These are phyloP conservation scores for Paelopatides confundens DNA, from an alignment of 53 echinoderm and acorn worm species.

Conservation along the genomic window DNA sequence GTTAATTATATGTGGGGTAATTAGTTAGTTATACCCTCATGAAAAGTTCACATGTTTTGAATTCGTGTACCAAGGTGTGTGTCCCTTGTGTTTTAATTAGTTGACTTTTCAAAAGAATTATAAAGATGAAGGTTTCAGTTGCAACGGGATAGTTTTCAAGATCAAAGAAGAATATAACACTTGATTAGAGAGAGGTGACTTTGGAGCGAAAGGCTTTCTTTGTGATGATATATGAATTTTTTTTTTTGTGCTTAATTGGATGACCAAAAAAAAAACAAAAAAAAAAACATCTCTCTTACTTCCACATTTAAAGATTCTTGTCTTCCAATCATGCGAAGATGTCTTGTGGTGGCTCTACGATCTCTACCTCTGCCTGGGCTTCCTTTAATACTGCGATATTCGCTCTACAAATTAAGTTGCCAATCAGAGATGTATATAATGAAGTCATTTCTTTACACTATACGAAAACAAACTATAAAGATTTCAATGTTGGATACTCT, in stretches of 20 bases:
- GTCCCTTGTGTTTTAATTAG: background rate
- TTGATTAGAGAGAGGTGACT: background rate
- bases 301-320: slow-evolving; percentile 10
- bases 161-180: too few species aligned
- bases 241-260: background rate
- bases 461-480: too few species aligned
- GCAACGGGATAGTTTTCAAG: too few species aligned
- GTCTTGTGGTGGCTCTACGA: background rate
- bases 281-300: background rate
- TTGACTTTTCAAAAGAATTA: background rate
- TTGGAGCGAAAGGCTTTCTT: background rate
- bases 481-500: too few species aligned
- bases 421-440: background rate
- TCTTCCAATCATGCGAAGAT: slow-evolving; percentile 33
- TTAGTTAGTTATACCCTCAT: background rate
- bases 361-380: slow-evolving; percentile 6
- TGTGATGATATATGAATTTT: background rate
- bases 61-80: background rate
- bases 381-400: background rate
- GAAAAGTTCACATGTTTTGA: background rate
- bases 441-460: background rate
- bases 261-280: background rate
- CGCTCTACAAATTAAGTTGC: slow-evolving; percentile 8
- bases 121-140: background rate
- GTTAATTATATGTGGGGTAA: too few species aligned